Evolutionary conservation across 2,797 vertebrate species (phyloP).

Genomic region (Eupleurogrammus muticus): DNA sequence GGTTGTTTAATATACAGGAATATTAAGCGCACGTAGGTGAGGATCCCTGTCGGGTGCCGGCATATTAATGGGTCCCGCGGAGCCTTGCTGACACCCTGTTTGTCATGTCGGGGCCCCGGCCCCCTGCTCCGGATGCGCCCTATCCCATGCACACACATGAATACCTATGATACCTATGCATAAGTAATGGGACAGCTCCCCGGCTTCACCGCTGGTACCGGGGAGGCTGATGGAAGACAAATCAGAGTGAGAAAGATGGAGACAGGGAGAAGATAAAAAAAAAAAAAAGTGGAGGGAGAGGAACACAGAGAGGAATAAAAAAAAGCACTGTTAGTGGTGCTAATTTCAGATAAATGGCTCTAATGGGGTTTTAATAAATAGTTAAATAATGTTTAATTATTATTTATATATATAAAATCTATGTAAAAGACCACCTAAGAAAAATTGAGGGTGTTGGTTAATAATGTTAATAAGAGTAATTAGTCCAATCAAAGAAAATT

Average conservation of each 20-base stretch:
- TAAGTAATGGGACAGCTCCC: slow-evolving; percentile 84
- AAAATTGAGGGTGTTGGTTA: neutral
- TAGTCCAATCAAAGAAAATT: slow-evolving; percentile 2
- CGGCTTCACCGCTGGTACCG: slow-evolving; percentile 54
- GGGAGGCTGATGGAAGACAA: slow-evolving; percentile 76
- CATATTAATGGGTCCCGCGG: slow-evolving; percentile 84
- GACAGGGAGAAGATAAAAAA: slow-evolving; percentile 69
- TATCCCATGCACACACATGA: slow-evolving; percentile 85
- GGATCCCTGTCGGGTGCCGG: slow-evolving; percentile 80
- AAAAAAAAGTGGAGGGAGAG: slow-evolving; percentile 51
- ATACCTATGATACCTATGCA: slow-evolving; percentile 90
- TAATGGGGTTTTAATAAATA: slow-evolving; percentile 23
- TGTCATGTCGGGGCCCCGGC: slow-evolving; percentile 83
- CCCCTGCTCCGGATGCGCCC: slow-evolving; percentile 76
- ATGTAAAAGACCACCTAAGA: neutral
- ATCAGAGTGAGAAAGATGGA: slow-evolving; percentile 65
- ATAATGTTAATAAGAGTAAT: neutral
- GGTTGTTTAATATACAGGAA: slow-evolving; percentile 89
- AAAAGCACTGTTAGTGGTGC: slow-evolving; percentile 36
- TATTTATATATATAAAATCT: neutral
- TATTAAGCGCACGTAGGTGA: slow-evolving; percentile 84
- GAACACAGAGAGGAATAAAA: slow-evolving; percentile 52
- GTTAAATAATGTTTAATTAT: slow-evolving; percentile 12
- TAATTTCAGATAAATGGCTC: slow-evolving; percentile 45
- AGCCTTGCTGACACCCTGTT: slow-evolving; percentile 86